These are phyloP conservation scores for Protodeltote pygarga DNA, from an alignment of 2,888 invertebrate genomes.

Conservation along the genomic window DNA sequence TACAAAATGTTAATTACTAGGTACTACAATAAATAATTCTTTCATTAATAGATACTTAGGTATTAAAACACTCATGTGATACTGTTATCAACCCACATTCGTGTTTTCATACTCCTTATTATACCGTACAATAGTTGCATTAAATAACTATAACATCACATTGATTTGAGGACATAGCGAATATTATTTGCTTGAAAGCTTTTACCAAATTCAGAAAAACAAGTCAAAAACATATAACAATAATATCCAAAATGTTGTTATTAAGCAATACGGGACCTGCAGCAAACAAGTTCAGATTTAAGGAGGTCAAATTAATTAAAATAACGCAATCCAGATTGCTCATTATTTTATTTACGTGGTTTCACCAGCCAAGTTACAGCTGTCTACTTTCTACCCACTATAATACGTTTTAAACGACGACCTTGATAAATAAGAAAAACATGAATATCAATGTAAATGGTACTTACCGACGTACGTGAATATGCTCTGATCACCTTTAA, in stretches of 20 bases:
- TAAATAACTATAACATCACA: no score
- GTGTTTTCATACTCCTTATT: no score
- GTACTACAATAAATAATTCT: no score
- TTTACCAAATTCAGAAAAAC: background rate
- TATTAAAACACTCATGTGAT: no score
- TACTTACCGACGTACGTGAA: constrained; percentile 78
- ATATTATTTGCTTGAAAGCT: no score
- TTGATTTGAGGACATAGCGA: no score
- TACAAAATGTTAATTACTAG: no score
- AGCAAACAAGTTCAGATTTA: constrained; percentile 57
- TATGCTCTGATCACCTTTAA: constrained; percentile 70
- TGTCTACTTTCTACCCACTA: constrained; percentile 39
- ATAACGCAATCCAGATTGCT: constrained; percentile 60
- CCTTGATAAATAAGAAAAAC: constrained; percentile 18
- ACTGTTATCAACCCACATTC: no score
- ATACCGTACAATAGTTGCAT: no score
- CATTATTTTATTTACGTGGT: constrained; percentile 54
- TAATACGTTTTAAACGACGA: constrained; percentile 21
- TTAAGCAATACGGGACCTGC: constrained; percentile 55
- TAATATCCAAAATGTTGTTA: constrained; percentile 35
- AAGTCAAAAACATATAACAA: constrained; percentile 32
- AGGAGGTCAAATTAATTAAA: constrained; percentile 63
- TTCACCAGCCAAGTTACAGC: constrained; percentile 10
- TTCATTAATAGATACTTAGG: no score
- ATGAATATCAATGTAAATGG: background rate